Conservation (phyloP, 2,888 invertebrate species). For the Siphlonurus alternatus region DNA sequence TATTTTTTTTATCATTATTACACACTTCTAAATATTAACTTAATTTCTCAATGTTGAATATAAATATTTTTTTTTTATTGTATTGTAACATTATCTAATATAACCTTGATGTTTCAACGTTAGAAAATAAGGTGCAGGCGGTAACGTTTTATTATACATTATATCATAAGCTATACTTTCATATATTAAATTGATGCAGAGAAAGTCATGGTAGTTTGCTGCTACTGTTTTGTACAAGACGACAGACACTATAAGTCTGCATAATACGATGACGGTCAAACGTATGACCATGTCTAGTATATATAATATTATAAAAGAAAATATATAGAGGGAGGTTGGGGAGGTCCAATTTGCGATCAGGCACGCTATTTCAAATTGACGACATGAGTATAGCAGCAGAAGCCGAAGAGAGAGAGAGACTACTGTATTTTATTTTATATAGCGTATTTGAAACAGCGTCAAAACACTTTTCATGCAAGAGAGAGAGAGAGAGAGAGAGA, state of each 20-base stretch:
- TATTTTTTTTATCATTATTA: neutral
- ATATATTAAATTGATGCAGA: too few relatives aligned
- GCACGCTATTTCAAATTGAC: neutral
- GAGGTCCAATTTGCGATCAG: neutral
- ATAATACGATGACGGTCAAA: neutral
- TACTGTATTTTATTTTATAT: too few relatives aligned
- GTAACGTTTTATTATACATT: neutral
- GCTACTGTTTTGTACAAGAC: neutral
- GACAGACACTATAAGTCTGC: neutral
- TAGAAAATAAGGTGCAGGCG: too few relatives aligned
- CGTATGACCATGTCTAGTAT: neutral
- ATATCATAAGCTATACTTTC: neutral
- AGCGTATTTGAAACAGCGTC: too few relatives aligned
- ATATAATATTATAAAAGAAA: neutral
- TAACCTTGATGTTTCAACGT: neutral
- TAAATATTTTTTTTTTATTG: too few relatives aligned
- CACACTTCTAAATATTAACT: neutral
- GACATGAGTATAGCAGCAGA: too few relatives aligned
- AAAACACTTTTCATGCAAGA: too few relatives aligned
- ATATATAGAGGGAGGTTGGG: neutral
- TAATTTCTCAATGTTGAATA: too few relatives aligned
- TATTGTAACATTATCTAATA: too few relatives aligned
- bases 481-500: too few relatives aligned
- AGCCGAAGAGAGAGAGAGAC: too few relatives aligned
- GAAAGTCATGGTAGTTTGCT: neutral